A percentile compares a stretch with the other conserved stretches of the same genome.
Evolutionary conservation across 2,113 vertebrate genomes (phyloP).

Genomic region (Xyliphius kryptos): DNA sequence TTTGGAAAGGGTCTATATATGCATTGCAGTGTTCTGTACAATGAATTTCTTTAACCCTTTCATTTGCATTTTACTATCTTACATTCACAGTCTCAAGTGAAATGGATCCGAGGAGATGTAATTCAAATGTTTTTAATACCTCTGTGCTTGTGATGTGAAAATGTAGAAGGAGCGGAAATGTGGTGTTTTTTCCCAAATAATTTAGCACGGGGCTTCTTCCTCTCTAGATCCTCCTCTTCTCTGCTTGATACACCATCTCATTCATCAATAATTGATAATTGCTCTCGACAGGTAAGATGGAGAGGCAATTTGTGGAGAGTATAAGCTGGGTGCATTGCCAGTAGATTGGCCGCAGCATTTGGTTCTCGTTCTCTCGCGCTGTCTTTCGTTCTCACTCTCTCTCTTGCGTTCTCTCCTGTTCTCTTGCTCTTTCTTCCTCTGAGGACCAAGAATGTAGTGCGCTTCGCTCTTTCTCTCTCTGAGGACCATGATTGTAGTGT

Average conservation of each 20-base stretch:
- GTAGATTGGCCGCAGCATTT: conserved; percentile 47
- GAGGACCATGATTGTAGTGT: conserved; percentile 2
- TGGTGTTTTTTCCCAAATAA: no score
- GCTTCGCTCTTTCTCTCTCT: not conserved
- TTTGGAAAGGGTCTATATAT: no score
- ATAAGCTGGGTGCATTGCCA: conserved; percentile 53
- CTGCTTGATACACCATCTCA: conserved; percentile 59
- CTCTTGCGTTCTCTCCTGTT: not conserved
- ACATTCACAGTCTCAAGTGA: no score
- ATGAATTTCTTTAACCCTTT: no score
- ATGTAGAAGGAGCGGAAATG: no score
- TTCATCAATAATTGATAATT: conserved; percentile 75
- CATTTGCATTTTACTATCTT: no score
- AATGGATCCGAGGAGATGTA: no score
- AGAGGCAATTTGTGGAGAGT: conserved; percentile 66
- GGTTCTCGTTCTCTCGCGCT: not conserved
- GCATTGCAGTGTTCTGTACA: no score
- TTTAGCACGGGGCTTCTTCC: no score
- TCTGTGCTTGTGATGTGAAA: no score
- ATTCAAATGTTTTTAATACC: no score
- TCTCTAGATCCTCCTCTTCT: conserved; percentile 18
- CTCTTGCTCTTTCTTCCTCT: conserved; percentile 2
- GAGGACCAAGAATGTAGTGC: conserved; percentile 3
- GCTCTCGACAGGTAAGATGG: conserved; percentile 65
- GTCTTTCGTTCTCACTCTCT: conserved; percentile 2